Base-by-base conservation (phyloP, 2,113 vertebrate species). In the Solea senegalensis region DNA sequence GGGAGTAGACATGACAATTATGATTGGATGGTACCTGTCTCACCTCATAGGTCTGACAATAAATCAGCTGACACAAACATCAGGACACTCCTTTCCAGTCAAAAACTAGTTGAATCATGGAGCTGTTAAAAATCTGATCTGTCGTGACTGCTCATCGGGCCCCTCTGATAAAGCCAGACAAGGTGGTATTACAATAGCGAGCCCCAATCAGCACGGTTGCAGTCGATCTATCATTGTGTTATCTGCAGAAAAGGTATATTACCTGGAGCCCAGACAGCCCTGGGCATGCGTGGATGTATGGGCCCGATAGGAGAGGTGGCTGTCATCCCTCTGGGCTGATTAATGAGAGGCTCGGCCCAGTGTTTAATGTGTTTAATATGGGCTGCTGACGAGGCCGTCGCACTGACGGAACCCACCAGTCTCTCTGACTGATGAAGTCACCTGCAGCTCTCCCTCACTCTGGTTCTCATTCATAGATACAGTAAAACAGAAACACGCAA, bases 331-430 rank as follows among this genome's bases (percentile, higher is more conserved):
- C 82, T 72, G 73, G 60, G 71, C 85, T 93, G 93, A 94, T 94
- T 94, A 94, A 93, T 91, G 89, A 86, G 86, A 67, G 85, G 78
- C 87, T 67, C 51, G 68, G 82, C 78, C 83, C 74, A 72, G 80
- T 91, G 89, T 90, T 93, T 94, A 92, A 93, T 93, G 88, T 86
- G 82, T 92, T 93, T 94, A 92, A 93, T 94, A 92, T 89, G 91
- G 87, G 90, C 90, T 81, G 77, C 81, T 89, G 89, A 91, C 81
- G 89, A 92, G 86, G 87, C 87, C 76, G 88, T 91, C 88, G 85
- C 89, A 87, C 80, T 67, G 84, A 85, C 82, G 65, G 84, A 86
- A 91, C 88, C 85, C 84, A 89, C 82, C 48, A 70, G 58, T 83
- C 78, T 72, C 56, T 65, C 83, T 89, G 91, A 93, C 86, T 88